phyloP scores from a whole-genome alignment of 2,888 invertebrate genomes.

The Chromoteleia sp. region DNA sequence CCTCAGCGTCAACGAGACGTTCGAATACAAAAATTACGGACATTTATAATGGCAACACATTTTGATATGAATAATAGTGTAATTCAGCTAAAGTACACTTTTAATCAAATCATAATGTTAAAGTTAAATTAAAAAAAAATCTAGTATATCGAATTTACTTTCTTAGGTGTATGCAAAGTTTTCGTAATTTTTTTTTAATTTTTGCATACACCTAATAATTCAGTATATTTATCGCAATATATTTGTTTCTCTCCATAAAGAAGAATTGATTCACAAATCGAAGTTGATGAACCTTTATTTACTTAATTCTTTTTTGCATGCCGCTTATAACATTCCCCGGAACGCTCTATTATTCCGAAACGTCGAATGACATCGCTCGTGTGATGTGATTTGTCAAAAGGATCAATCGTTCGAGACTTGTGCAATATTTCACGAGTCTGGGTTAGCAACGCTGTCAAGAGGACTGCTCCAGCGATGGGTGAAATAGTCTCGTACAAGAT shows the following conservation, averaged over 20 bases:
- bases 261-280: conserved; percentile 4
- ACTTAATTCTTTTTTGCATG: conserved; percentile 1
- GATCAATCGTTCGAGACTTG: conserved; percentile 50
- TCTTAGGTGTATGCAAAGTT: too few species aligned
- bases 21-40: not conserved
- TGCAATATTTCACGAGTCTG: conserved; percentile 48
- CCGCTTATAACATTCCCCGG: conserved; percentile 11
- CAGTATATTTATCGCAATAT: too few species aligned
- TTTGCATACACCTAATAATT: too few species aligned
- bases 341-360: conserved; percentile 15
- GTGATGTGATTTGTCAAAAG: conserved; percentile 58
- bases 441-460: conserved; percentile 50
- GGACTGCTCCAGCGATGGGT: conserved; percentile 26
- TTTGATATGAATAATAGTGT: too few species aligned
- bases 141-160: too few species aligned
- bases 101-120: too few species aligned
- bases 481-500: conserved; percentile 50
- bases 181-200: too few species aligned
- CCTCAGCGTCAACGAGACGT: not conserved
- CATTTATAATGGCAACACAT: not conserved
- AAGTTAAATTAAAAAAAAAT: too few species aligned
- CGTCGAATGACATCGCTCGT: conserved; percentile 20
- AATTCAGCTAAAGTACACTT: too few species aligned
- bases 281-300: conserved; percentile 9
- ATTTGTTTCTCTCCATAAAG: not conserved